Base-by-base conservation (phyloP, 2,113 vertebrate genomes). In the Amia ocellicauda region DNA sequence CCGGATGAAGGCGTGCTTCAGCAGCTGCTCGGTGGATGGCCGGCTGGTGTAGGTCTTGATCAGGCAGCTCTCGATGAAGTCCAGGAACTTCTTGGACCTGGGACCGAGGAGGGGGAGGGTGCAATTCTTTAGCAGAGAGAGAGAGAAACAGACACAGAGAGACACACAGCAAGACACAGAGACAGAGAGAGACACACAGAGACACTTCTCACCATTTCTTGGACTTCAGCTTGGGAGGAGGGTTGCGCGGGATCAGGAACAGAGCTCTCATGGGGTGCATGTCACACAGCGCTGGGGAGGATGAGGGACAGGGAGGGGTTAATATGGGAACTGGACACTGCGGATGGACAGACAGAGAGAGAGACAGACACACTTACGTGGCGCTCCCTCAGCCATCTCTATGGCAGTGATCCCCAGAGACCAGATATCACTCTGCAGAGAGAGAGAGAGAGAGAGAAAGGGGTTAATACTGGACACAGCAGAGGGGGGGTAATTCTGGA, bases 261-360 rank as follows among this genome's bases (percentile, higher is more conserved):
- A 95, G 90, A 9, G 93, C 93, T 68, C 93, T 89, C 93, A 95
- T 95, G 16, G 93, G 93, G 58, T 95, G 93, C 93, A 95, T 95
- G 76, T 95, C 93, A 70, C 93, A 95, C 69, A 95, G 77, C 24
- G 93, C 93, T 95, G 71, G 10, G 24, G 20, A 61, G 45, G 4
- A 60, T 47, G 42, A 64, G 7, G 45, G 4, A 60, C 45, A 41
- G 41, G 59, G 42, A 64, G 7, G n/a, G 5, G 7, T n/a, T 29
- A n/a, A 36, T 14, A 36, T 2, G 16, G 23, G 11, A 5, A 22
- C 17, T 3, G 23, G 7, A 2, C 10, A 53, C 3, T 20, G 20
- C 16, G 7, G 23, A 11, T 11, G 51, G 1, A 50, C 47, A 11
- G 70, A 42, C 69, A 45, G 59, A 74, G 63, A 26, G 13, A 20